These are phyloP conservation scores for Anoncus sp. DNA, from an alignment of 2,888 invertebrate species.

Conservation along the genomic window DNA sequence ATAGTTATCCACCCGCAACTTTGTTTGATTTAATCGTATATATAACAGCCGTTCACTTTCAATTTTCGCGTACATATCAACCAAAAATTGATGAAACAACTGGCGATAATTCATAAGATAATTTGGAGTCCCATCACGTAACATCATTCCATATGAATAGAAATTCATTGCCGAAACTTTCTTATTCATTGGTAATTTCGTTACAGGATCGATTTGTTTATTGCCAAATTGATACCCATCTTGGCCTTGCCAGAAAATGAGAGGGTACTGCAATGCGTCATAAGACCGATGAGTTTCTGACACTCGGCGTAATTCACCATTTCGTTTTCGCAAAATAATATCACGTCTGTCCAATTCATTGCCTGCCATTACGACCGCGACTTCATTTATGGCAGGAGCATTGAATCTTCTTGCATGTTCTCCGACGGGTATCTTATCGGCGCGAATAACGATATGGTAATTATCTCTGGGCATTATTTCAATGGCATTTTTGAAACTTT, in stretches of 20 bases:
- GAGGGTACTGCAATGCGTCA: conserved; percentile 80
- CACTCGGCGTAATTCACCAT: conserved; percentile 61
- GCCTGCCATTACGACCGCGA: conserved; percentile 72
- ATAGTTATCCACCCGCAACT: conserved; percentile 76
- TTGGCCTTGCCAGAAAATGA: conserved; percentile 74
- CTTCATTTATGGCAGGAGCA: conserved; percentile 71
- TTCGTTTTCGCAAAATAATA: conserved; percentile 68
- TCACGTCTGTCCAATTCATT: conserved; percentile 64
- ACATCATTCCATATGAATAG: conserved; percentile 30
- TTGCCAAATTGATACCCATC: conserved; percentile 72
- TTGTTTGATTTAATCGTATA: conserved; percentile 74
- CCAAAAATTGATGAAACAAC: conserved; percentile 77
- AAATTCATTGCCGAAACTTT: conserved; percentile 59
- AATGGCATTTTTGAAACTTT: conserved; percentile 70
- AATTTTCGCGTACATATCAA: conserved; percentile 80
- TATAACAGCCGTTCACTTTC: conserved; percentile 77
- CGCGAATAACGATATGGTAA: conserved; percentile 71
- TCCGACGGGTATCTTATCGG: conserved; percentile 72
- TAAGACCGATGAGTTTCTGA: conserved; percentile 72
- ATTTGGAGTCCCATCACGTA: conserved; percentile 1
- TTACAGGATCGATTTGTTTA: not conserved
- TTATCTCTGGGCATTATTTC: conserved; percentile 73
- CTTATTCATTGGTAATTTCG: not conserved
- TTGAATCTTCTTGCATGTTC: conserved; percentile 64
- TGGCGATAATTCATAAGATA: conserved; percentile 19